Percentiles rank a stretch among this genome's conserved stretches.
phyloP scores from a whole-genome alignment of 2,113 vertebrate species.

The Peromyscus californicus region DNA sequence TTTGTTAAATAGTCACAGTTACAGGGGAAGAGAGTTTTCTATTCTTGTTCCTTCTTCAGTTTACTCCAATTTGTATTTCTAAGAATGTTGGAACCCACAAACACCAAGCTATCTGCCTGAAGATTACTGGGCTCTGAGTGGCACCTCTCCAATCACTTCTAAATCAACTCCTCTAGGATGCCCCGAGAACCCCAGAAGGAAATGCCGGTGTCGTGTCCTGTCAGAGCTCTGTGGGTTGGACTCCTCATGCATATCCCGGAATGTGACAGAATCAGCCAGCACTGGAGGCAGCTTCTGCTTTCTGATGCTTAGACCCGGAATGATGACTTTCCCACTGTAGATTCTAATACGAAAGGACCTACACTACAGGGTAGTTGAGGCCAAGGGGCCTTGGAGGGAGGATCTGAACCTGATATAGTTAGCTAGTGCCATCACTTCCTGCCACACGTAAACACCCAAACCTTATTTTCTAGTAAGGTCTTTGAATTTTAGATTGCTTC shows the following conservation, averaged over 20 bases:
- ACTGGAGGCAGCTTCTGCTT: neutral
- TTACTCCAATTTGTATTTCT: conserved; percentile 42
- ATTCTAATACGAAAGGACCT: conserved; percentile 10
- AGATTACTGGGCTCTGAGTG: neutral
- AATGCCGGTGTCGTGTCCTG: neutral
- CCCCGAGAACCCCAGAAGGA: neutral
- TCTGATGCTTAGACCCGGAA: neutral
- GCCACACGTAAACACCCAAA: neutral
- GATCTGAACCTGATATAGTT: conserved; percentile 50
- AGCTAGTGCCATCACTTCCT: conserved; percentile 3
- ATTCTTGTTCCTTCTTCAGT: conserved; percentile 43
- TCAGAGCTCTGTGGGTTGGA: neutral
- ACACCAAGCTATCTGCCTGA: neutral
- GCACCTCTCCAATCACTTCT: neutral
- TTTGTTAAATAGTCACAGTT: conserved; percentile 63
- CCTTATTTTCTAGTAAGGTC: conserved; percentile 3
- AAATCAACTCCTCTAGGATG: neutral
- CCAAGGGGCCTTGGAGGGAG: neutral
- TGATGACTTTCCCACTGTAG: neutral
- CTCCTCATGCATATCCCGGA: neutral
- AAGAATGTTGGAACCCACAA: neutral
- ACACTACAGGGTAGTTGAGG: neutral
- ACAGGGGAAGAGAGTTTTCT: neutral
- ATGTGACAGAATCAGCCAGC: neutral
- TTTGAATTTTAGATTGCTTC: conserved; percentile 48